Conservation (phyloP, 2,113 vertebrate genomes). For the Bos indicus region DNA sequence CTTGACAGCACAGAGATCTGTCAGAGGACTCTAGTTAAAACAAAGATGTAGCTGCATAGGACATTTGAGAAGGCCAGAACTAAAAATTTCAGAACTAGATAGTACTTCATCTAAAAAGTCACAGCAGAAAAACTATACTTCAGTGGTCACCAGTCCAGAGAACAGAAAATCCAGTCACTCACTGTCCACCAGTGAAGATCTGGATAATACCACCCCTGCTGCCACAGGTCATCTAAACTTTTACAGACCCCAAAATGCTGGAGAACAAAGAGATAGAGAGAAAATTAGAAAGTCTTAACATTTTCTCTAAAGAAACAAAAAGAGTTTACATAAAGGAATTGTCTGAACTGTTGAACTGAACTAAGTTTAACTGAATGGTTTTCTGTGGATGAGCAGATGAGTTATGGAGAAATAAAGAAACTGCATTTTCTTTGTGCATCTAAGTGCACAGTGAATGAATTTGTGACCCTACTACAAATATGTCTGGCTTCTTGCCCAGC, state of each 20-base stretch:
- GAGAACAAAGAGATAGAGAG: neutral
- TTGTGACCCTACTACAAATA: neutral
- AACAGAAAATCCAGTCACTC: neutral
- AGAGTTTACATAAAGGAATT: neutral
- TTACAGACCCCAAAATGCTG: neutral
- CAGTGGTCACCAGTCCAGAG: neutral
- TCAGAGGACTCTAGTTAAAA: neutral
- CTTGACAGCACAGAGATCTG: neutral
- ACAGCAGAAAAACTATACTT: neutral
- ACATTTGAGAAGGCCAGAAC: neutral
- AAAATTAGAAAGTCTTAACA: neutral
- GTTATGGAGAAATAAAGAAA: neutral
- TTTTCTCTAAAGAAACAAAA: neutral
- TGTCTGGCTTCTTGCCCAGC: neutral
- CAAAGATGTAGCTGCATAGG: neutral
- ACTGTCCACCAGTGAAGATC: neutral
- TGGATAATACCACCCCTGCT: neutral
- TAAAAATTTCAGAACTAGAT: neutral
- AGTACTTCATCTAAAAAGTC: neutral
- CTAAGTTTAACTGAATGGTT: neutral
- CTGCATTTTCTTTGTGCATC: neutral
- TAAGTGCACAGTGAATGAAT: neutral
- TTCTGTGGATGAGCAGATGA: neutral
- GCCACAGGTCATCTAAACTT: neutral
- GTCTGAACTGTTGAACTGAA: neutral